Conservation (phyloP, 1,140 invertebrate genomes). For the Cecropterus lyciades region DNA sequence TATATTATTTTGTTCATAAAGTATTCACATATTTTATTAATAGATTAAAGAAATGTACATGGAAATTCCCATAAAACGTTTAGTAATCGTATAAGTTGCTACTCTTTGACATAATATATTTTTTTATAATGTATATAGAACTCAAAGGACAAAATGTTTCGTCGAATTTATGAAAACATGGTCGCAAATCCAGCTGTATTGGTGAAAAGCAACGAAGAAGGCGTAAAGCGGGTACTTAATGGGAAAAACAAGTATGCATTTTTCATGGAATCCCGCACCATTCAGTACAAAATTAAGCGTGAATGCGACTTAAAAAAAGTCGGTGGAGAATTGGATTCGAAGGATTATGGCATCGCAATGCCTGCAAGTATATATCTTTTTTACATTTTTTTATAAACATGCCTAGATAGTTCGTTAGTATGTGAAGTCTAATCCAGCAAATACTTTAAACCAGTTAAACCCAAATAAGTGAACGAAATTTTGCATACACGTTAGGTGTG, state of each 20-base stretch:
- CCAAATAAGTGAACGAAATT: no score
- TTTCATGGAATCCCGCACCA: slow-evolving; percentile 93
- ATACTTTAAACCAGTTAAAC: no score
- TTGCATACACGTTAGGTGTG: no score
- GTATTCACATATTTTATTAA: no score
- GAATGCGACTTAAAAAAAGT: slow-evolving; percentile 92
- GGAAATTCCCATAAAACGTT: no score
- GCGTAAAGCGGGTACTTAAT: slow-evolving; percentile 90
- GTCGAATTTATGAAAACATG: slow-evolving; percentile 89
- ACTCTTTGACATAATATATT: no score
- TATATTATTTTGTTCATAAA: no score
- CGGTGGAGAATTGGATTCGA: slow-evolving; percentile 90
- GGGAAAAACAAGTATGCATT: slow-evolving; percentile 90
- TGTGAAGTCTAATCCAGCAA: no score
- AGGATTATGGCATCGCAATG: slow-evolving; percentile 93
- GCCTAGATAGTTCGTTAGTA: not conserved
- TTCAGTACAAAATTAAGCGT: slow-evolving; percentile 91
- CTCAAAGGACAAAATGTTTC: slow-evolving; percentile 74
- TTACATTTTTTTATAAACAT: not conserved
- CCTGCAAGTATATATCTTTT: slow-evolving; percentile 86
- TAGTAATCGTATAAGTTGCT: no score
- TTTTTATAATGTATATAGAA: slow-evolving; percentile 46
- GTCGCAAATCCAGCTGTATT: slow-evolving; percentile 86
- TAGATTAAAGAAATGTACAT: no score
- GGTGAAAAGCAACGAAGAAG: slow-evolving; percentile 91